Conservation (phyloP, 1,140 invertebrate genomes). For the Pinna nobilis region DNA sequence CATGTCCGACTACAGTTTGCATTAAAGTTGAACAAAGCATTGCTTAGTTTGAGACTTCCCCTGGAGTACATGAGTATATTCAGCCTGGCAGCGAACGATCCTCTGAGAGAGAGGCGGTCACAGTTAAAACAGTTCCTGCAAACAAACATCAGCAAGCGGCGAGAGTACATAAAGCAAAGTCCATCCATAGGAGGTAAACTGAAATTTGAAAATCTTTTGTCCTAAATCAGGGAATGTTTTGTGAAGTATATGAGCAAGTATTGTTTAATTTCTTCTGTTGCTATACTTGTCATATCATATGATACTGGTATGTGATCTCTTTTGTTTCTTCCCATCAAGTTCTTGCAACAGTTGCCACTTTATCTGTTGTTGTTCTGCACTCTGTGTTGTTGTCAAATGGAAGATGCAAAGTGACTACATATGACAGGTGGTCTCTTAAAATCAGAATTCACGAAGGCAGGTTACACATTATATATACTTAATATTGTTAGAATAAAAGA, state of each 20-base stretch:
- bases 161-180: constrained; percentile 89
- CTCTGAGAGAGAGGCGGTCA: constrained; percentile 83
- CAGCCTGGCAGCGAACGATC: constrained; percentile 89
- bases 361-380: no score
- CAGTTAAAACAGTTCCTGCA: constrained; percentile 86
- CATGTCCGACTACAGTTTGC: constrained; percentile 94
- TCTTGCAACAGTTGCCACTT: no score
- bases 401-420: no score
- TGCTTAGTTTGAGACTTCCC: constrained; percentile 82
- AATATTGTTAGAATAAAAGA: no score
- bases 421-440: no score
- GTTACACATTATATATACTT: no score
- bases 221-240: not conserved
- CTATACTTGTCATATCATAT: not conserved
- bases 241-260: not conserved
- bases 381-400: no score
- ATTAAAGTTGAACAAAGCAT: constrained; percentile 92
- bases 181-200: constrained; percentile 56
- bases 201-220: not conserved
- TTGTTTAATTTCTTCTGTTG: not conserved
- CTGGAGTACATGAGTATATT: constrained; percentile 98
- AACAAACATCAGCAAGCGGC: constrained; percentile 89
- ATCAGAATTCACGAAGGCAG: no score
- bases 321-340: no score
- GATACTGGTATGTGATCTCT: not conserved